Percentiles rank a stretch among this genome's conserved stretches.
These are phyloP conservation scores for Bicyclus anynana DNA, from an alignment of 1,140 invertebrate species.

Conservation along the genomic window DNA sequence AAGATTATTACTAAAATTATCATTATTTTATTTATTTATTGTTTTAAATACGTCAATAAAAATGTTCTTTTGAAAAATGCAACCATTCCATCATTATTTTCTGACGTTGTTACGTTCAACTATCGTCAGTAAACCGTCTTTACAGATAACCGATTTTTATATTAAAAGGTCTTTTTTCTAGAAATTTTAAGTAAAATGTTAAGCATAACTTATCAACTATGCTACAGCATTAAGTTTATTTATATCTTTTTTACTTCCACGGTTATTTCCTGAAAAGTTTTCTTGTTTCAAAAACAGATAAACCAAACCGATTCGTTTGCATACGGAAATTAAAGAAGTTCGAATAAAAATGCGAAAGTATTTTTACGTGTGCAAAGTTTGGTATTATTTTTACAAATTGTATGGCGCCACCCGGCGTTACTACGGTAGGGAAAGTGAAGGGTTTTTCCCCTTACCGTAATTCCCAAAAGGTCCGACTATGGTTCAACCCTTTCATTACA, in stretches of 20 bases:
- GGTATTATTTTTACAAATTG: background rate
- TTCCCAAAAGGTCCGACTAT: background rate
- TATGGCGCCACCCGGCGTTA: background rate
- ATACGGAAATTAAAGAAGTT: conserved; percentile 33
- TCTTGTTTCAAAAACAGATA: conserved; percentile 22
- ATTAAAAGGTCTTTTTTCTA: too few relatives aligned
- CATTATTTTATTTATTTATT: too few relatives aligned
- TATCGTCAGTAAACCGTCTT: too few relatives aligned
- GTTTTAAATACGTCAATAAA: too few relatives aligned
- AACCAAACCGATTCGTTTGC: conserved; percentile 25
- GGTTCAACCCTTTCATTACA: conserved; percentile 1
- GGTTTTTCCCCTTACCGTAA: background rate
- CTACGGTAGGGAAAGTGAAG: background rate
- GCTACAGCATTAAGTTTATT: too few relatives aligned
- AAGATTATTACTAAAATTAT: too few relatives aligned
- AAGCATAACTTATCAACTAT: too few relatives aligned
- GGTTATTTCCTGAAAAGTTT: conserved; percentile 23
- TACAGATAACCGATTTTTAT: too few relatives aligned
- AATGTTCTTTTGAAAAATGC: too few relatives aligned
- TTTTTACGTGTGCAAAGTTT: conserved; percentile 3
- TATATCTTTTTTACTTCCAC: background rate
- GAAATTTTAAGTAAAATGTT: too few relatives aligned
- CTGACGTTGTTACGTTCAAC: too few relatives aligned
- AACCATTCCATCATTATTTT: too few relatives aligned
- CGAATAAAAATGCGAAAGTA: conserved; percentile 18